A percentile compares a stretch with the other conserved stretches of the same genome.
These are phyloP conservation scores for Acronicta alni DNA, from an alignment of 2,888 invertebrate species.

Conservation along the genomic window DNA sequence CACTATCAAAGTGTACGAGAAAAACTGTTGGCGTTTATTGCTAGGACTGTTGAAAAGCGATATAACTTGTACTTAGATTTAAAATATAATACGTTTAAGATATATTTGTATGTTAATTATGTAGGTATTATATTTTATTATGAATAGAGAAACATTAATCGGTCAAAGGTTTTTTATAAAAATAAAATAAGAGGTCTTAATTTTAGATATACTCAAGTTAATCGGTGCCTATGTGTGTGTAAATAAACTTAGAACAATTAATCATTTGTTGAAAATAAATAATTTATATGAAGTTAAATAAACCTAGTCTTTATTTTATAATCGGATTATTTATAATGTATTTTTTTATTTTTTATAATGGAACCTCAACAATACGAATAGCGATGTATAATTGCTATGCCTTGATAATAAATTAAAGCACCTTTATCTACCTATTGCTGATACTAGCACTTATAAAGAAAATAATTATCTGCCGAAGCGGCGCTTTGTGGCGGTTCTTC, in stretches of 20 bases:
- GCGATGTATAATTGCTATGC: no score
- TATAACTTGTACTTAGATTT: not conserved
- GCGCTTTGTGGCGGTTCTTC: no score
- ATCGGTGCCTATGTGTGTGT: conserved; percentile 32
- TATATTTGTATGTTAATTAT: no score
- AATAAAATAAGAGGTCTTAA: not conserved
- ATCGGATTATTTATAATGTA: no score
- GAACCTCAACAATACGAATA: no score
- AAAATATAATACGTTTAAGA: no score
- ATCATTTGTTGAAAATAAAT: conserved; percentile 50
- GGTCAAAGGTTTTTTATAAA: conserved; percentile 49
- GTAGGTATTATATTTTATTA: no score
- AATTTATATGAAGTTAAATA: conserved; percentile 32
- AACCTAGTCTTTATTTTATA: conserved; percentile 11
- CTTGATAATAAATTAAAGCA: no score
- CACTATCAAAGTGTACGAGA: not conserved
- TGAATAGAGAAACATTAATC: conserved; percentile 3
- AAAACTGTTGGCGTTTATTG: not conserved
- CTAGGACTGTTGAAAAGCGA: not conserved
- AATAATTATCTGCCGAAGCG: no score
- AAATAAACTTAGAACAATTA: conserved; percentile 13
- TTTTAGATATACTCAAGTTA: conserved; percentile 9
- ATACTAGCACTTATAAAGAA: no score
- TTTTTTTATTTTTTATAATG: no score
- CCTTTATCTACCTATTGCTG: no score